Evolutionary conservation across 1,140 invertebrate species (phyloP).

Genomic region (Antheraea pernyi): DNA sequence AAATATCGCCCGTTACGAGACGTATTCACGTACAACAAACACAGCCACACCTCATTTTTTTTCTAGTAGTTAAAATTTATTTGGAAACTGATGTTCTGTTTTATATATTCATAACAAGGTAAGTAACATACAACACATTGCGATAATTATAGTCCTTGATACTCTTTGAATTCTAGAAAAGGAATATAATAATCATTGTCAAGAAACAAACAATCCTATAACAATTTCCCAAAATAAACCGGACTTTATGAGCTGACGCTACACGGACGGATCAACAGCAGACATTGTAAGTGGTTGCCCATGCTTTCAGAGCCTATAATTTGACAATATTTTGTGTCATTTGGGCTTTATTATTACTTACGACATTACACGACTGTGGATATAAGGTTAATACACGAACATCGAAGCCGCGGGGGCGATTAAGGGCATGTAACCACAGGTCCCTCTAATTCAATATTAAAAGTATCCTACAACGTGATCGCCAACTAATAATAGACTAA

Average conservation of each 20-base stretch:
- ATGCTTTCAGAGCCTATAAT: conserved; percentile 77
- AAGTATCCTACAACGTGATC: conserved; percentile 76
- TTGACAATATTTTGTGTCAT: conserved; percentile 80
- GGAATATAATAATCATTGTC: too few species aligned
- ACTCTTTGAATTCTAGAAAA: too few species aligned
- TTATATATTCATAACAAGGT: not conserved
- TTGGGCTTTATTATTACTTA: conserved; percentile 77
- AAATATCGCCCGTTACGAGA: too few species aligned
- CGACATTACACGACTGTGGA: conserved; percentile 70
- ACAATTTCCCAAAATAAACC: too few species aligned
- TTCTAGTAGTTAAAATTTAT: not conserved
- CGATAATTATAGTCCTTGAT: too few species aligned
- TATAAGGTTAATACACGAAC: conserved; percentile 71
- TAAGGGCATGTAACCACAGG: conserved; percentile 75
- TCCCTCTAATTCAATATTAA: conserved; percentile 78
- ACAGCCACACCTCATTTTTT: too few species aligned
- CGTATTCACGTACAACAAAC: too few species aligned
- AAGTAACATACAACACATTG: not conserved
- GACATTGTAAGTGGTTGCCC: conserved; percentile 74
- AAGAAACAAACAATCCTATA: too few species aligned
- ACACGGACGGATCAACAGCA: conserved; percentile 57
- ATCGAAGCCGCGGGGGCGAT: conserved; percentile 61
- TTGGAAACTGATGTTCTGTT: not conserved
- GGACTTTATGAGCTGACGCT: conserved; percentile 43
- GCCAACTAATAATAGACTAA: conserved; percentile 77